Evolutionary conservation across 2,888 invertebrate genomes (phyloP).

Genomic region (Ormyrus pomaceus): DNA sequence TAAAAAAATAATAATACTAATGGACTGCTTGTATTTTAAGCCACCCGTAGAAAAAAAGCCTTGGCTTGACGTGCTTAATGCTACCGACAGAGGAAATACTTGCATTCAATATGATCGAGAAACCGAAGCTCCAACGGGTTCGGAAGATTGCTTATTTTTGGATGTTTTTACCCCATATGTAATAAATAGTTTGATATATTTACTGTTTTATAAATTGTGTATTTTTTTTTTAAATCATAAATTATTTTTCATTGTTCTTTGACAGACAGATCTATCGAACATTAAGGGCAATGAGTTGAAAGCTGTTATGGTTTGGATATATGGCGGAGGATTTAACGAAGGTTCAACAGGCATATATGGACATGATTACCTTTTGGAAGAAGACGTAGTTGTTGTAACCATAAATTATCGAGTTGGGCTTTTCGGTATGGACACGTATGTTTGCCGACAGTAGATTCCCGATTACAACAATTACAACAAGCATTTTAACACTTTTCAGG

Average conservation of each 20-base stretch:
- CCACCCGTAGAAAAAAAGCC: constrained; percentile 55
- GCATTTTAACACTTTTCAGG: constrained; percentile 43
- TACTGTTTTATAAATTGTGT: background rate
- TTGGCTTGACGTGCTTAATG: constrained; percentile 54
- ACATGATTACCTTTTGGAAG: constrained; percentile 35
- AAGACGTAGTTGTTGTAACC: constrained; percentile 31
- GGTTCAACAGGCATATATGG: background rate
- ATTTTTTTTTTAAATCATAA: background rate
- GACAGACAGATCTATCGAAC: background rate
- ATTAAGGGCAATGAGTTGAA: background rate
- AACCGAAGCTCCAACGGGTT: constrained; percentile 18
- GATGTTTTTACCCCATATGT: constrained; percentile 61
- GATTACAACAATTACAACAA: constrained; percentile 4
- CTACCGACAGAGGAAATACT: constrained; percentile 36
- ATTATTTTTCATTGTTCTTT: background rate
- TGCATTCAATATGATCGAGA: constrained; percentile 49
- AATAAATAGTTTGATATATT: constrained; percentile 12
- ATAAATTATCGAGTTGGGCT: constrained; percentile 39
- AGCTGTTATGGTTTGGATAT: constrained; percentile 41
- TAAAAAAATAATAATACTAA: no score
- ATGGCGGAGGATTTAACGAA: constrained; percentile 16
- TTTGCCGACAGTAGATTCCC: background rate
- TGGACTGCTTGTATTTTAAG: constrained; percentile 26
- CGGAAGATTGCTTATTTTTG: constrained; percentile 59
- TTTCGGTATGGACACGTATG: constrained; percentile 14